Evolutionary conservation across 2,888 invertebrate species (phyloP), one percentile per base, ranked within the genome.

Genomic region (Drymonia ruficornis): DNA sequence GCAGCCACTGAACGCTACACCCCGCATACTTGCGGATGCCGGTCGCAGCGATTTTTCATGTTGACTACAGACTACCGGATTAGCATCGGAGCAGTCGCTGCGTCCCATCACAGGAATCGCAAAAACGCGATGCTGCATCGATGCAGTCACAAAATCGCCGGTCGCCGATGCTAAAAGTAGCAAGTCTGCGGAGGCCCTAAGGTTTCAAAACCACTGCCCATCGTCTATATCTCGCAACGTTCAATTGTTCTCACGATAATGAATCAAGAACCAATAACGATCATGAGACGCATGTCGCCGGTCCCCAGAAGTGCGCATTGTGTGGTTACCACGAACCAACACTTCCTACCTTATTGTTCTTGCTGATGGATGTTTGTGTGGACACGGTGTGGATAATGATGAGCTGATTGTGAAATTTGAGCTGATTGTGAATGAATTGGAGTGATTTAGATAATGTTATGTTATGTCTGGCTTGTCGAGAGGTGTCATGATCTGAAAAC

Each of bases 241-340:
- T n/a, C 45, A 19, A 45, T 45, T 45, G 28, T 45, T 45, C 45
- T 45, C 45, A 45, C n/a, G 45, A n/a, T 29, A 45, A 45, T 45
- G 45, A 45, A 45, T 45, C 45, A 45, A 45, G 45, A 45, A 45
- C 29, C 45, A 45, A 45, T 45, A 28, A 44, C 13, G 12, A 45
- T 45, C 19, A 13, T 43, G 29, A 28, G 13, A 12, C 13, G 43
- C 23, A 13, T 23, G 18, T n/a, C 28, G 5, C 28, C 28, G 28
- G 15, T 45, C 45, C 45, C 45, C 13, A 40, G 23, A 49, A 49
- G 36, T 11, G 47, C 16, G 60, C 61, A 67, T 69, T 69, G 67
- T 68, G 49, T 29, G 45, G 47, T 59, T 65, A 62, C 56, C 52
- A 52, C 58, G 62, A 64, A 63, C 55, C 52, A 60, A 49, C 55